A percentile compares a stretch with the other conserved stretches of the same genome.
phyloP scores from a whole-genome alignment of 2,113 vertebrate species.

The Dicrurus megarhynchus region DNA sequence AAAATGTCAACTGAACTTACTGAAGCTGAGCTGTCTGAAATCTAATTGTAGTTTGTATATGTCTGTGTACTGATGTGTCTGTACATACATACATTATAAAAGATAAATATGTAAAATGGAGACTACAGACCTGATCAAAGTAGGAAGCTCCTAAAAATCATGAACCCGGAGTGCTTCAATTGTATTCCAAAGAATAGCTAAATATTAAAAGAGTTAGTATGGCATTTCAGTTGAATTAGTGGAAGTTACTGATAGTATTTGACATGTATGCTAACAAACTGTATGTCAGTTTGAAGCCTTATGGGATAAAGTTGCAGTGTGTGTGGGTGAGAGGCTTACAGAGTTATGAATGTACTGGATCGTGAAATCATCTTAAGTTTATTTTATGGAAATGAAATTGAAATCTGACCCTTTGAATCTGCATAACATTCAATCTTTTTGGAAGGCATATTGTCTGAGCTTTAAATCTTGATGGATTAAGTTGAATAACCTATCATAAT shows the following conservation, averaged over 20 bases:
- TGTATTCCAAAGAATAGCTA: not conserved
- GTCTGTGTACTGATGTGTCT: not conserved
- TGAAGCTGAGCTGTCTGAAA: not conserved
- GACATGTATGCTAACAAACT: not conserved
- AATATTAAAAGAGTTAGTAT: not conserved
- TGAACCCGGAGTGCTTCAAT: not conserved
- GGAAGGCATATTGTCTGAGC: not conserved
- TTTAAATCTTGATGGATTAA: not conserved
- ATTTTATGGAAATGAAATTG: not conserved
- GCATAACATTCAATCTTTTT: not conserved
- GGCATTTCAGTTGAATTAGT: not conserved
- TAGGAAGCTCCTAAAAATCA: not conserved
- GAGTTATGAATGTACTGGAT: not conserved
- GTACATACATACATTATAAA: not conserved
- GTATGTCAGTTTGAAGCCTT: not conserved
- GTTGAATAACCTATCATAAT: not conserved
- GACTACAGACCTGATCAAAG: not conserved
- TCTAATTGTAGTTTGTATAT: fast-evolving
- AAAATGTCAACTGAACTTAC: not conserved
- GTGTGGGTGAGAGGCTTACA: not conserved
- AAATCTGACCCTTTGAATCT: not conserved
- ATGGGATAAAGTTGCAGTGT: not conserved
- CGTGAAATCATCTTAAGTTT: not conserved
- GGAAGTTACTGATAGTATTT: not conserved
- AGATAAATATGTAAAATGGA: not conserved